A percentile compares a stretch with the other conserved stretches of the same genome.
Evolutionary conservation across 2,797 vertebrate species (phyloP).

Genomic region (Pseudochaenichthys georgianus): DNA sequence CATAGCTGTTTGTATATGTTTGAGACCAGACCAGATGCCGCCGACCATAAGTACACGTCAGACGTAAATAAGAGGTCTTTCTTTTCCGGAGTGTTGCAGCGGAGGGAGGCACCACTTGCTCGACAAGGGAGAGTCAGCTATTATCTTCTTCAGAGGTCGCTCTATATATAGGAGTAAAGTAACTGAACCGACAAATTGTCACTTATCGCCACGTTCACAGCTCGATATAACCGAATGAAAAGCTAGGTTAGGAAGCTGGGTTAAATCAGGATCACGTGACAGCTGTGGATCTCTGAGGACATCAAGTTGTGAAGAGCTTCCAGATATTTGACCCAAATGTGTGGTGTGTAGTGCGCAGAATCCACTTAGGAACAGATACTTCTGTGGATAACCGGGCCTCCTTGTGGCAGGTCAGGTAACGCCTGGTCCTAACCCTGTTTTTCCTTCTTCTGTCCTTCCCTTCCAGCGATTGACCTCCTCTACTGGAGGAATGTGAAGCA

Average conservation of each 20-base stretch:
- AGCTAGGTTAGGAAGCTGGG: constrained; percentile 72
- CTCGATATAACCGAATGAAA: constrained; percentile 49
- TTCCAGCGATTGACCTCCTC: constrained; percentile 94
- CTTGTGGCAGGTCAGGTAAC: constrained; percentile 10
- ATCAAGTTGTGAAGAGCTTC: constrained; percentile 66
- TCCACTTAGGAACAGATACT: constrained; percentile 37
- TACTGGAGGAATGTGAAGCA: constrained; percentile 99
- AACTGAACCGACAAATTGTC: constrained; percentile 20
- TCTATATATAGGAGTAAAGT: constrained; percentile 55
- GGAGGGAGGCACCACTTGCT: constrained; percentile 10
- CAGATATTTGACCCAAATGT: constrained; percentile 78
- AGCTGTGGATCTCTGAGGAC: constrained; percentile 61
- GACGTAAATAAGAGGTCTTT: constrained; percentile 30
- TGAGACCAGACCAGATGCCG: constrained; percentile 74
- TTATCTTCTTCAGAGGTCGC: constrained; percentile 47
- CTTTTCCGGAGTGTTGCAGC: background rate
- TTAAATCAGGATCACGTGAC: constrained; percentile 67
- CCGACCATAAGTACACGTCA: constrained; percentile 39
- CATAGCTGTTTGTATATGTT: constrained; percentile 44
- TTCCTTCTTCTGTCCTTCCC: constrained; percentile 26
- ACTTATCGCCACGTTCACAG: constrained; percentile 20
- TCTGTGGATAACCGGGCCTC: background rate
- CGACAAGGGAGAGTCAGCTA: constrained; percentile 27
- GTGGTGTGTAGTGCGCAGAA: constrained; percentile 48
- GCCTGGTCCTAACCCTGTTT: constrained; percentile 44